Base-by-base conservation (phyloP, 2,888 invertebrate genomes). In the Andrena marginata region DNA sequence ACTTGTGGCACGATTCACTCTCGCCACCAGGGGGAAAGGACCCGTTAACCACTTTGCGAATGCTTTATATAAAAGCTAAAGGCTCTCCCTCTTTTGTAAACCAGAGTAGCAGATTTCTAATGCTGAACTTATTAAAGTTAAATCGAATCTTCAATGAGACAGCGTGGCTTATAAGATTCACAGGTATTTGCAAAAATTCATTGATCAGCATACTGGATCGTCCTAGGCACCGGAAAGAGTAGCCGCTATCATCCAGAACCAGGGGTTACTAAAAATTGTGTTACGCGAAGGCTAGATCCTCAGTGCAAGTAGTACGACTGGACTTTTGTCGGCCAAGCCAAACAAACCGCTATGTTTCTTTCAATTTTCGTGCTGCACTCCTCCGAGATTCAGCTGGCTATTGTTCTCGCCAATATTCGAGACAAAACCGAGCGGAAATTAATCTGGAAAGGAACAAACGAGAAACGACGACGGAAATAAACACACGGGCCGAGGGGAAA, bases 301-400 rank as follows among this genome's bases (percentile, higher is more conserved):
- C 7, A 54, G 42, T n/a, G 67, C 59, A 59, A 82, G 87, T 85
- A 80, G 86, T 68, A 70, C 31, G 56, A 62, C 51, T 2, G 70
- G 60, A 62, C 59, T 73, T 68, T 51, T 29, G 60, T 78, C 87
- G 59, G 87, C 62, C 86, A 13, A 8, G n/a, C n/a, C 20, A 26
- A 10, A 31, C 13, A 48, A 48, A 62, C 31, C 8, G 35, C 42
- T 42, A 13, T 42, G 13, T 42, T 16, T 5, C 16, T 16, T 42
- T 16, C 16, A 59, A 59, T 20, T 51, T 20, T 51, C 51, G 51
- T 8, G 20, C 51, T 26, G 26, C 63, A 20, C 35, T 63, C 20
- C 42, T 63, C 23, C 23, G 10, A 20, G 56, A 56, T 26, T 20
- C 26, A 26, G 8, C 23, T 56, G 13, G 56, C 26, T 56, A 20